Conservation (phyloP, 1,140 invertebrate genomes). For the Hesperophylax magnus region DNA sequence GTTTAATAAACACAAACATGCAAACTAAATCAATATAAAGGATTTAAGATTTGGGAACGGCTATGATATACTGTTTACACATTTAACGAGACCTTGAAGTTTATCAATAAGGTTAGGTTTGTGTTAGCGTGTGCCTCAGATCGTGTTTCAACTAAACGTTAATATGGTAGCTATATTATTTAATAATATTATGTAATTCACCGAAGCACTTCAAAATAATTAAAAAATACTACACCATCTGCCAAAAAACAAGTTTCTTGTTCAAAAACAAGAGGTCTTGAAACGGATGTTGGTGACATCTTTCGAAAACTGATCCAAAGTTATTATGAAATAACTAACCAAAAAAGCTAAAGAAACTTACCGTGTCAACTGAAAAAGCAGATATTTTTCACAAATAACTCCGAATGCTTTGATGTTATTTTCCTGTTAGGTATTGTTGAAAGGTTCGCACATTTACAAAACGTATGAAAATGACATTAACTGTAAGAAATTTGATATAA, state of each 20-base stretch:
- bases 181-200: background rate
- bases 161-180: background rate
- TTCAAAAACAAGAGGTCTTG: no score
- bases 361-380: no score
- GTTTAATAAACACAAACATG: no score
- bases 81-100: background rate
- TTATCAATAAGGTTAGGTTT: slow-evolving; percentile 15
- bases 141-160: background rate
- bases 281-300: background rate
- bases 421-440: background rate
- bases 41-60: no score
- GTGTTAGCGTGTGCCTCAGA: background rate
- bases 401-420: background rate
- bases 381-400: no score
- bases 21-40: no score
- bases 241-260: background rate
- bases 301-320: background rate
- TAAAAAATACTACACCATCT: background rate
- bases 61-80: no score
- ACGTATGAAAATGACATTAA: background rate
- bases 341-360: no score
- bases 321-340: background rate
- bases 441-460: background rate
- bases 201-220: background rate
- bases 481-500: background rate